Evolutionary conservation across 2,113 vertebrate genomes (phyloP).

Genomic region (Candoia aspera): DNA sequence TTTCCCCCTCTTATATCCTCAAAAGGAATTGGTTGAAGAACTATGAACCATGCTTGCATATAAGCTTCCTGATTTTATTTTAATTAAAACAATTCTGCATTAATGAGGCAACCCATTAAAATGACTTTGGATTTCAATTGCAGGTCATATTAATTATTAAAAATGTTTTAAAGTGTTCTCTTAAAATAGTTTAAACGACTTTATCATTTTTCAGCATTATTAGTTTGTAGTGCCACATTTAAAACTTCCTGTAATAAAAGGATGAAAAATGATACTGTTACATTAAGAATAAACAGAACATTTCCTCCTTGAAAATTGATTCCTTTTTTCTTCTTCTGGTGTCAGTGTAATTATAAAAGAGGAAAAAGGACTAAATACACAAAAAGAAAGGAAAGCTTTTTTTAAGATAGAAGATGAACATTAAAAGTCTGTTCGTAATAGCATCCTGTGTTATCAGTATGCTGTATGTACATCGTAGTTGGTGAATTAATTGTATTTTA

Average conservation of each 20-base stretch:
- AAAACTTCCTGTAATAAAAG: conserved; percentile 45
- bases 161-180: conserved; percentile 31
- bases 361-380: neutral
- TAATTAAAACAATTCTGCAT: conserved; percentile 41
- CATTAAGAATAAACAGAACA: conserved; percentile 48
- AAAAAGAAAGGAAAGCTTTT: conserved; percentile 9
- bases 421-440: neutral
- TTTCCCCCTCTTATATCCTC: neutral
- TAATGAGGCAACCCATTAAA: conserved; percentile 33
- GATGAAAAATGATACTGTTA: conserved; percentile 44
- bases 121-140: conserved; percentile 55
- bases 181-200: conserved; percentile 44
- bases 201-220: conserved; percentile 59
- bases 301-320: conserved; percentile 32
- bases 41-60: conserved; percentile 25
- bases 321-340: conserved; percentile 44
- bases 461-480: neutral
- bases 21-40: conserved; percentile 25
- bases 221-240: conserved; percentile 35
- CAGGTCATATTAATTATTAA: conserved; percentile 36
- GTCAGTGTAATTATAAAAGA: conserved; percentile 41
- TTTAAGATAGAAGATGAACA: conserved; percentile 32
- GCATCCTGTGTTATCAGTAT: neutral
- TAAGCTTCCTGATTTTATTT: conserved; percentile 34
- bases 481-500: neutral